Conservation (phyloP, 2,888 invertebrate genomes). For the Salticus scenicus region DNA sequence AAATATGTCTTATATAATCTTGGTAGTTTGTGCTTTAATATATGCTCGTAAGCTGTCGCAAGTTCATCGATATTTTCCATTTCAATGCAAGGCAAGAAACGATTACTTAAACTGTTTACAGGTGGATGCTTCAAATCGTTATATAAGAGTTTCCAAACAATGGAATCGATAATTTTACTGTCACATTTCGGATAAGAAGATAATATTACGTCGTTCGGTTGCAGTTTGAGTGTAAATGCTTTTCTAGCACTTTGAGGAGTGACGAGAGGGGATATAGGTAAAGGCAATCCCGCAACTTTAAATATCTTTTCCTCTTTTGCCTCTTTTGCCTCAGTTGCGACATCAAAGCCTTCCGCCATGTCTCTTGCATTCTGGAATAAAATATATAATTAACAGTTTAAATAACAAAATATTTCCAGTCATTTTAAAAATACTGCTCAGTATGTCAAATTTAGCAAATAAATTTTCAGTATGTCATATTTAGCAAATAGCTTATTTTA, state of each 20-base stretch:
- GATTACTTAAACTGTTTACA: slow-evolving; percentile 1
- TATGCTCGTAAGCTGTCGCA: neutral
- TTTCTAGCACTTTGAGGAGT: slow-evolving; percentile 1
- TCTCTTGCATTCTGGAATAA: neutral
- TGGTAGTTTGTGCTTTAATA: neutral
- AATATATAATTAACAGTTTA: too few species aligned
- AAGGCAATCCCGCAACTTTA: slow-evolving; percentile 10
- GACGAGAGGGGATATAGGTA: slow-evolving; percentile 22
- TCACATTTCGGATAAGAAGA: slow-evolving; percentile 54
- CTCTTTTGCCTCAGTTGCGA: slow-evolving; percentile 15
- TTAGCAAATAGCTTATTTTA: too few species aligned
- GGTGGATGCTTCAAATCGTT: neutral
- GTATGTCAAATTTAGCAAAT: too few species aligned
- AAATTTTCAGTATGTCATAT: too few species aligned
- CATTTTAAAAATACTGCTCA: too few species aligned
- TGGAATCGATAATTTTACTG: slow-evolving; percentile 25
- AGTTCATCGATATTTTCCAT: neutral
- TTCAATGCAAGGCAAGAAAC: slow-evolving; percentile 37
- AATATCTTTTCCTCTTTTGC: slow-evolving; percentile 25
- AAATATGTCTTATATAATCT: slow-evolving; percentile 44
- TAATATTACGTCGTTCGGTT: slow-evolving; percentile 26
- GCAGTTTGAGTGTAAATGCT: neutral
- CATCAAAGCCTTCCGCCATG: slow-evolving; percentile 10
- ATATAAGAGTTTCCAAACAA: slow-evolving; percentile 40
- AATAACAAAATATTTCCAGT: too few species aligned